Percentiles rank a stretch among this genome's conserved stretches.
Conservation (phyloP, 2,797 vertebrate genomes). For the Lacerta bilineata region DNA sequence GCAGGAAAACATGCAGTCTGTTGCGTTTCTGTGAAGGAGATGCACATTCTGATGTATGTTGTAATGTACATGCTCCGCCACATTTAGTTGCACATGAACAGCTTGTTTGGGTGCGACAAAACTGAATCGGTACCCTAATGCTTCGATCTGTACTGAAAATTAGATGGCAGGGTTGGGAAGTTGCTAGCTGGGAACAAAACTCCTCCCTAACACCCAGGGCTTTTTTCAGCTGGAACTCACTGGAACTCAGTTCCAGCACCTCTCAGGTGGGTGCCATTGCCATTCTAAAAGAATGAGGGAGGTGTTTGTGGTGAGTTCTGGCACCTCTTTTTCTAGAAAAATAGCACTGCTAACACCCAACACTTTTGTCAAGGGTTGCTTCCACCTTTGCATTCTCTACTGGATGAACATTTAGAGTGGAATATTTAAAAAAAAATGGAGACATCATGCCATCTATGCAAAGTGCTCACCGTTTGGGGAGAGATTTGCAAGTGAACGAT, state of each 20-base stretch:
- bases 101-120: neutral
- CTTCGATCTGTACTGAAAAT: neutral
- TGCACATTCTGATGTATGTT: neutral
- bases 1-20: neutral
- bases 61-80: neutral
- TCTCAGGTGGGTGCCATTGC: no score
- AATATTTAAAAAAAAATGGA: neutral
- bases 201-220: neutral
- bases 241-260: no score
- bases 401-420: neutral
- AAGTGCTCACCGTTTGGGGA: neutral
- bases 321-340: no score
- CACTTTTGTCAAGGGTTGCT: constrained; percentile 14
- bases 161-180: neutral
- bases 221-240: no score
- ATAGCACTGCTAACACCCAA: fast-evolving
- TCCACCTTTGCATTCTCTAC: neutral
- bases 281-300: no score
- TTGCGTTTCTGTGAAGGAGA: neutral
- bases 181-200: neutral
- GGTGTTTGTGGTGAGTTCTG: no score
- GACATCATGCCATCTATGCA: neutral
- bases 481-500: neutral
- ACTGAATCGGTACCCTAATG: neutral
- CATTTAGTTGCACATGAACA: neutral